These are phyloP conservation scores for Odontocolon sp. DNA, from an alignment of 2,888 invertebrate genomes.

Conservation along the genomic window DNA sequence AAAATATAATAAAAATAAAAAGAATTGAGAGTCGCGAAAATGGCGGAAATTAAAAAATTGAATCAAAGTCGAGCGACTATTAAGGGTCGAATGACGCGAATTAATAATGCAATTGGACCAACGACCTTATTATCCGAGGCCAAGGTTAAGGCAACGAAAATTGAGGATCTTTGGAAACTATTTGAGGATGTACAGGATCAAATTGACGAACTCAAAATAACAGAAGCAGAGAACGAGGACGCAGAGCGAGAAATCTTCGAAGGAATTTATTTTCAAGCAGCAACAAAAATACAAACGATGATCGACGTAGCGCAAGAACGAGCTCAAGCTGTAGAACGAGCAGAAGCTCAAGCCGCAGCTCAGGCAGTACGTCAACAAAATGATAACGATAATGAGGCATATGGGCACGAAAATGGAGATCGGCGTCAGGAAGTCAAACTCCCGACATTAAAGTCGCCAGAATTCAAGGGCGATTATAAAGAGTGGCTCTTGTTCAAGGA, in stretches of 20 bases:
- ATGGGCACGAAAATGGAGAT: background rate
- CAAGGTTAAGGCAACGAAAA: background rate
- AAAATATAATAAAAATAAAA: constrained; percentile 8
- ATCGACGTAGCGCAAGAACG: background rate
- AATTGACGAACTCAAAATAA: constrained; percentile 19
- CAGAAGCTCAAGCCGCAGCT: background rate
- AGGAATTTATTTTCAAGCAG: background rate
- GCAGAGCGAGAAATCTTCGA: background rate
- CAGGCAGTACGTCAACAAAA: background rate
- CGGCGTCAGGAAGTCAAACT: background rate
- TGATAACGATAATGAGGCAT: no score
- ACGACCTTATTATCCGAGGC: background rate
- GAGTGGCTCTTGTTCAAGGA: no score
- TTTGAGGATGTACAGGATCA: constrained; percentile 20
- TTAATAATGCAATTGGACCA: background rate
- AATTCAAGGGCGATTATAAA: no score
- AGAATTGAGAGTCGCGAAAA: no score
- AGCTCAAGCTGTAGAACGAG: background rate
- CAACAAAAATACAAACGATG: background rate
- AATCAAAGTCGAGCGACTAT: constrained; percentile 10
- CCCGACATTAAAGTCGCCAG: background rate
- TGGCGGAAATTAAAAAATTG: constrained; percentile 35
- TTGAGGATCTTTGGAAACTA: constrained; percentile 22
- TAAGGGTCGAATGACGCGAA: constrained; percentile 27
- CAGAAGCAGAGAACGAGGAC: background rate